Evolutionary conservation across 2,113 vertebrate genomes (phyloP).

Genomic region (Burhinus oedicnemus): DNA sequence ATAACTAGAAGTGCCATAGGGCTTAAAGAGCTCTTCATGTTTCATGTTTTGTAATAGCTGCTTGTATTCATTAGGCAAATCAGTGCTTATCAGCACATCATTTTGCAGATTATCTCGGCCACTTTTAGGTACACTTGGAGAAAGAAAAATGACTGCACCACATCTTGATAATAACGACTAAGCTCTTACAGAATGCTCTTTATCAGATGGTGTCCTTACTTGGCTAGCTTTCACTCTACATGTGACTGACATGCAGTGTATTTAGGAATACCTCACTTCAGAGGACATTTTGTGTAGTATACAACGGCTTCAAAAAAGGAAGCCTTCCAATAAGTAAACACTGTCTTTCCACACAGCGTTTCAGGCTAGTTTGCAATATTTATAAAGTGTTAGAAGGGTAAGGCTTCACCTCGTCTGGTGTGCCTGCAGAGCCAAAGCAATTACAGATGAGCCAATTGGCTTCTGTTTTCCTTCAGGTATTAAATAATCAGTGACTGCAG

Average conservation of each 20-base stretch:
- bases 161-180: neutral
- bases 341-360: neutral
- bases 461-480: neutral
- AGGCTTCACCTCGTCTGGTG: neutral
- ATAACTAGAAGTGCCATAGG: neutral
- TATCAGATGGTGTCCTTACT: neutral
- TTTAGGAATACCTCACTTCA: neutral
- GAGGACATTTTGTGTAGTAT: neutral
- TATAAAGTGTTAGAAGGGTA: neutral
- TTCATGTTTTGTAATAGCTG: neutral
- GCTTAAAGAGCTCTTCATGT: neutral
- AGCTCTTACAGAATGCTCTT: neutral
- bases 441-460: neutral
- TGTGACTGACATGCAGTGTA: neutral
- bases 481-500: neutral
- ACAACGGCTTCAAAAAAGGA: neutral
- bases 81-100: neutral
- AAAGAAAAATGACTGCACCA: neutral
- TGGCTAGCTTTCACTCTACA: neutral
- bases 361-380: neutral
- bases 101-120: neutral
- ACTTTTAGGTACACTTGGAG: neutral
- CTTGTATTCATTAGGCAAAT: neutral
- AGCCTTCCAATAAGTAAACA: neutral
- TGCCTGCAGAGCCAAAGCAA: neutral